Evolutionary conservation across 2,797 vertebrate genomes (phyloP), one percentile per base, ranked within the genome.

Genomic region (Coreius guichenoti): DNA sequence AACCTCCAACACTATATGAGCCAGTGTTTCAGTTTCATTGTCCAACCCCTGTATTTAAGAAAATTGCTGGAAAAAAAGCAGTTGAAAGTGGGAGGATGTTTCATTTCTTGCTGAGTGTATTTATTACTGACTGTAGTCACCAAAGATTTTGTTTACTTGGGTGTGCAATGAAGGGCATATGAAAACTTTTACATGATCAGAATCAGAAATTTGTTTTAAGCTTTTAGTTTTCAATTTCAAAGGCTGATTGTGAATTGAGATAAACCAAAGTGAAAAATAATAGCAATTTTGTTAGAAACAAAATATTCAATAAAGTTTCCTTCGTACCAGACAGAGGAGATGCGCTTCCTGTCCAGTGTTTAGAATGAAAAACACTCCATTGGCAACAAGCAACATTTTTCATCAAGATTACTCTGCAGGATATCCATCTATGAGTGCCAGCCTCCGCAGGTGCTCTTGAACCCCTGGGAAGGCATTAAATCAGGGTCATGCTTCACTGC

Each of bases 331-430:
- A 31, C 17, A 45, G 26, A 77, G 78, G 0, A 45, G 49, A 47
- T 69, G 8, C 19, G 31, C 73, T 33, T 69, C 33, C 74, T 58
- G 47, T n/a, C n/a, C n/a, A 43, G 47, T 43, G 33, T 70, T 56
- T 54, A 19, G 14, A 77, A 23, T 17, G n/a, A 78, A 83, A 84
- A 84, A 36, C 16, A 77, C 7, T 23, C 23, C 3, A 58, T n/a
- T 78, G 33, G 39, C 33, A 78, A 58, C 63, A 84, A 69, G 36
- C 47, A 0, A 29, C 1, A 2, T 83, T 68, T 76, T 77, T 77
- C 76, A 67, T 76, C 17, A 9, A 3, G 33, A 68, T 68, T 76
- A 76, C 45, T 54, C 56, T 11, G 31, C 16, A 65, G 31, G 43
- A 39, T 26, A 51, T 67, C 29, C 17, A 36, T 67, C 45, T 83